phyloP scores from a whole-genome alignment of 2,888 invertebrate genomes.

The Diadegma fenestrale region DNA sequence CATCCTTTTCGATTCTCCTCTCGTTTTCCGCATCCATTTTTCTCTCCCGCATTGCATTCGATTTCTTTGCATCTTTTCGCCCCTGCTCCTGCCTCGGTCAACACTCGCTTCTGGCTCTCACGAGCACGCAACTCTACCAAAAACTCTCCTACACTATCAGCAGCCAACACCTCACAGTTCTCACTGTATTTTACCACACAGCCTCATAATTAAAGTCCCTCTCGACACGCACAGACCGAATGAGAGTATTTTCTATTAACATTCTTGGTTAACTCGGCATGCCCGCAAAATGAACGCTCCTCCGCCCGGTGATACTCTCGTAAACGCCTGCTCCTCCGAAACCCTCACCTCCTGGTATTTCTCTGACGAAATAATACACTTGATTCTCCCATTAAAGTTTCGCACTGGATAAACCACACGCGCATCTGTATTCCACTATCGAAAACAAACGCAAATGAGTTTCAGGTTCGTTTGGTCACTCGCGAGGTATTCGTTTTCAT shows the following conservation, averaged over 20 bases:
- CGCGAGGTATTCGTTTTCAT: neutral
- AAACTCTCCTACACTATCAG: neutral
- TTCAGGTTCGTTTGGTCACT: neutral
- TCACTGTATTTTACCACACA: conserved; percentile 55
- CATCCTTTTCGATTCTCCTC: neutral
- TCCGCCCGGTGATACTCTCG: conserved; percentile 47
- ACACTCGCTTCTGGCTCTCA: neutral
- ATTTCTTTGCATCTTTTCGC: conserved; percentile 6
- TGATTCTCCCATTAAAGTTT: conserved; percentile 7
- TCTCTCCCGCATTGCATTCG: conserved; percentile 10
- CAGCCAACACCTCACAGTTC: conserved; percentile 66
- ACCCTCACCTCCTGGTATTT: conserved; percentile 14
- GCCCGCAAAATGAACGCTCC: conserved; percentile 79
- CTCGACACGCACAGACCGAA: conserved; percentile 67
- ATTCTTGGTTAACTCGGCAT: conserved; percentile 82
- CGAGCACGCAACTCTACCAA: conserved; percentile 19
- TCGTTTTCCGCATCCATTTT: neutral
- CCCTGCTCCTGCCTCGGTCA: neutral
- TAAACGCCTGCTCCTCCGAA: conserved; percentile 19
- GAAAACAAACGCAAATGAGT: conserved; percentile 1
- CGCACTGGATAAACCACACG: neutral
- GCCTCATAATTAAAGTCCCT: conserved; percentile 81
- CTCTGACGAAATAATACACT: conserved; percentile 16
- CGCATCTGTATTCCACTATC: neutral
- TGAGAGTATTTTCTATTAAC: conserved; percentile 83